Percentiles rank a stretch among this genome's conserved stretches.
Evolutionary conservation across 1,140 invertebrate species (phyloP).

Genomic region (Mamestra configurata): DNA sequence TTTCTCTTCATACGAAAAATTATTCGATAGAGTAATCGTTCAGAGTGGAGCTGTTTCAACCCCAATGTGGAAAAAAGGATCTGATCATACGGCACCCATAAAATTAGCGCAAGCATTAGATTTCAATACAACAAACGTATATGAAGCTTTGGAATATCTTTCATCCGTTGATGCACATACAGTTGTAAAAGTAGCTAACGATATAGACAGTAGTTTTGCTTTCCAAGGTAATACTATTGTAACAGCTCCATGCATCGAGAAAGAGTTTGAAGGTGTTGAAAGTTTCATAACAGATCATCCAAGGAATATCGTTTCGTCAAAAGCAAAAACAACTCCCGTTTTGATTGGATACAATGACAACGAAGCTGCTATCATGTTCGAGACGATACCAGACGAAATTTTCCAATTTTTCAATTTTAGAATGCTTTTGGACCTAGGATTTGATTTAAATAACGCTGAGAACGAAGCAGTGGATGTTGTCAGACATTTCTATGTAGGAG

Average conservation of each 20-base stretch:
- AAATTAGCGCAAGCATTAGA: constrained; percentile 53
- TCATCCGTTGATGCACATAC: constrained; percentile 18
- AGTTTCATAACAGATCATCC: constrained; percentile 54
- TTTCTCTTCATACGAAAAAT: constrained; percentile 52
- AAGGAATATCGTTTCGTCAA: constrained; percentile 44
- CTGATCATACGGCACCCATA: background rate
- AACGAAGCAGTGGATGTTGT: constrained; percentile 42
- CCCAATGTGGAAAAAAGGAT: background rate
- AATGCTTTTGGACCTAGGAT: background rate
- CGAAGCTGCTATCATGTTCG: constrained; percentile 41
- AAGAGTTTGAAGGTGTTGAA: constrained; percentile 53
- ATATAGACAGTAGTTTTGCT: background rate
- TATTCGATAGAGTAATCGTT: constrained; percentile 57
- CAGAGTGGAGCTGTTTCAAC: constrained; percentile 49
- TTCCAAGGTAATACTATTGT: background rate
- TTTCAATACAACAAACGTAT: constrained; percentile 45
- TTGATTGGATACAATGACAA: constrained; percentile 54
- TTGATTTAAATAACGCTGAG: constrained; percentile 31
- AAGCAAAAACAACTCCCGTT: constrained; percentile 60
- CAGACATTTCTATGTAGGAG: constrained; percentile 64
- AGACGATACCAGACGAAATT: constrained; percentile 21
- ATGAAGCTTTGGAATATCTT: constrained; percentile 57
- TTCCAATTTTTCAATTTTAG: constrained; percentile 41
- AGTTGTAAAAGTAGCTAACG: constrained; percentile 41
- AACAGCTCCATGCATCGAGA: constrained; percentile 61